A percentile compares a stretch with the other conserved stretches of the same genome.
These are phyloP conservation scores for Amphipoea lucens DNA, from an alignment of 2,888 invertebrate genomes.

Conservation along the genomic window DNA sequence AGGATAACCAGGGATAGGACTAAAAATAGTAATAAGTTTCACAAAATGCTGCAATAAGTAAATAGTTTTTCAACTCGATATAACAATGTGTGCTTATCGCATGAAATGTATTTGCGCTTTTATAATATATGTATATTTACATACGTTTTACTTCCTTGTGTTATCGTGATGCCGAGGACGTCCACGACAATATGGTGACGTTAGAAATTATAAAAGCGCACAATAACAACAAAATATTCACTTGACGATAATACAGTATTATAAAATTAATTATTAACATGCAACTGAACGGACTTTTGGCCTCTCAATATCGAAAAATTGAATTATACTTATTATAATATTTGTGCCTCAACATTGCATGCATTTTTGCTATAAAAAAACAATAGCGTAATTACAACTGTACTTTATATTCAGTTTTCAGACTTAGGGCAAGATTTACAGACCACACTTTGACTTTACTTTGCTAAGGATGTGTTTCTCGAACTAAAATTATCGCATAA, in stretches of 20 bases:
- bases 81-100: background rate
- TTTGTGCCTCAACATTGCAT: background rate
- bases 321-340: background rate
- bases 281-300: background rate
- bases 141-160: background rate
- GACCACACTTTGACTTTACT: background rate
- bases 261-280: background rate
- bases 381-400: background rate
- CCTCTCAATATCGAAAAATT: background rate
- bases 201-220: background rate
- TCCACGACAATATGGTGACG: background rate
- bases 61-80: constrained; percentile 13
- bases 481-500: background rate
- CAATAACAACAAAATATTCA: background rate
- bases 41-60: constrained; percentile 21
- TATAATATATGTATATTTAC: background rate
- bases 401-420: constrained; percentile 2
- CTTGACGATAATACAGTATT: constrained; percentile 1
- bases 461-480: background rate
- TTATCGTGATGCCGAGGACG: too few species aligned
- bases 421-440: background rate
- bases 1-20: constrained; percentile 3
- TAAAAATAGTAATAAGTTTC: constrained; percentile 3
- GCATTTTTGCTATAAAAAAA: background rate
- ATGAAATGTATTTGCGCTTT: background rate